Conservation (phyloP, 2,797 vertebrate genomes). For the Arnoldichthys spilopterus region DNA sequence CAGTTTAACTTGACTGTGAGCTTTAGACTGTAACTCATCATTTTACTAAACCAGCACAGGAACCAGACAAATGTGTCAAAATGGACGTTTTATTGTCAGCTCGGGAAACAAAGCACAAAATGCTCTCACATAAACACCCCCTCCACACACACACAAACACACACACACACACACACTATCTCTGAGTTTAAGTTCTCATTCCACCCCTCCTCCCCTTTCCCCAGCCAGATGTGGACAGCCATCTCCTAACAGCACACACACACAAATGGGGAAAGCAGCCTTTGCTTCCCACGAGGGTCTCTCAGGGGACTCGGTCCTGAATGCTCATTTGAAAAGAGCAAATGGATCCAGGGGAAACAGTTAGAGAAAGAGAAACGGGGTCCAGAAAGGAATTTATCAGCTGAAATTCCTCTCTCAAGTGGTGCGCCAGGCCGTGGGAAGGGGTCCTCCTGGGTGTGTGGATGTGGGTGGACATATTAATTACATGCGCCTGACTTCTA, state of each 20-base stretch:
- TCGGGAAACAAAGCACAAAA: not conserved
- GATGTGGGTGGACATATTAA: constrained; percentile 21
- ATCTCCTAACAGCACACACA: constrained; percentile 23
- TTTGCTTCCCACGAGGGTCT: constrained; percentile 84
- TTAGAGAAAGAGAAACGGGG: constrained; percentile 38
- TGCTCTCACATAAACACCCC: not conserved
- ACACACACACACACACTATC: constrained; percentile 29
- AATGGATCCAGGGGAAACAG: constrained; percentile 5
- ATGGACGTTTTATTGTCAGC: not conserved
- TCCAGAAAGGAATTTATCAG: not conserved
- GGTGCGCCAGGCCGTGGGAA: constrained; percentile 30
- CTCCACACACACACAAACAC: constrained; percentile 1
- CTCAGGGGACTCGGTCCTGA: constrained; percentile 65
- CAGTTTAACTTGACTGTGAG: not conserved
- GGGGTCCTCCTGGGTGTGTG: constrained; percentile 1
- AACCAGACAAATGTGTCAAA: not conserved
- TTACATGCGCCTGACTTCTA: not conserved
- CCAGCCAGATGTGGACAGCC: constrained; percentile 72
- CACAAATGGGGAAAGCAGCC: constrained; percentile 70
- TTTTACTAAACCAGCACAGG: not conserved
- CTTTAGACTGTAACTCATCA: not conserved
- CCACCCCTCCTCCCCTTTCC: constrained; percentile 57
- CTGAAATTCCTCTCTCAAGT: constrained; percentile 23
- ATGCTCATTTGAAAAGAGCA: constrained; percentile 38
- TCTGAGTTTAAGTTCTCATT: constrained; percentile 36